Base-by-base conservation (phyloP, 2,113 vertebrate genomes). In the Anguilla rostrata region DNA sequence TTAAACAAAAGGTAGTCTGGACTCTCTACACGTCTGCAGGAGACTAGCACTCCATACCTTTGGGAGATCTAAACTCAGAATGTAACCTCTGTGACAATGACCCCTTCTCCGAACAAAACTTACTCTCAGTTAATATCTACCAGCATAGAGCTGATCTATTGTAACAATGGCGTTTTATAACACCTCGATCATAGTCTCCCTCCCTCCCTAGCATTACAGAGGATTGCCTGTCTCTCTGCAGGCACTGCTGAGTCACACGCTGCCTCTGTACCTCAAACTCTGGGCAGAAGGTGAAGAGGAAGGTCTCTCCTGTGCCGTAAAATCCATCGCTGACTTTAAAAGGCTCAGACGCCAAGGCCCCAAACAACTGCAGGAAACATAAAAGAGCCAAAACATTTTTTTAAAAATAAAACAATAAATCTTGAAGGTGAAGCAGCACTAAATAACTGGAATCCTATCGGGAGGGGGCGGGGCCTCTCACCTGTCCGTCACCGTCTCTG, bases 271-370 rank as follows among this genome's bases (percentile, higher is more conserved):
- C 96, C 94, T 97, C 94, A 94, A 97, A 97, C n/a, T 97, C 96
- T 75, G 96, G 96, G 91, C 92, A 96, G 89, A 97, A 97, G 2
- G 96, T 97, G 88, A 97, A 97, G 89, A 97, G 94, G 88, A 97
- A 97, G 0, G 96, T 97, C 89, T 97, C 96, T 87, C 97, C 97
- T 15, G 96, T 97, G 88, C 97, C 97, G 90, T 97, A 97, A 92
- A 97, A 97, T 63, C 96, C 92, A 84, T 97, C 96, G 0, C 96
- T 97, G 86, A 97, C 94, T 96, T 97, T 97, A 91, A 97, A 95
- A 0, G 97, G 96, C 84, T 97, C 96, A 39, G 96, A 96, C 83
- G 96, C 96, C 84, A 97, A 85, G 0, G 97, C 96, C 39, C 97
- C 97, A 92, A 97, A 97, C 88, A 97, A 90, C 97, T 97, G 88